These are phyloP conservation scores for Choloepus hoffmanni DNA, from an alignment of 2,113 vertebrate genomes.

Conservation along the genomic window DNA sequence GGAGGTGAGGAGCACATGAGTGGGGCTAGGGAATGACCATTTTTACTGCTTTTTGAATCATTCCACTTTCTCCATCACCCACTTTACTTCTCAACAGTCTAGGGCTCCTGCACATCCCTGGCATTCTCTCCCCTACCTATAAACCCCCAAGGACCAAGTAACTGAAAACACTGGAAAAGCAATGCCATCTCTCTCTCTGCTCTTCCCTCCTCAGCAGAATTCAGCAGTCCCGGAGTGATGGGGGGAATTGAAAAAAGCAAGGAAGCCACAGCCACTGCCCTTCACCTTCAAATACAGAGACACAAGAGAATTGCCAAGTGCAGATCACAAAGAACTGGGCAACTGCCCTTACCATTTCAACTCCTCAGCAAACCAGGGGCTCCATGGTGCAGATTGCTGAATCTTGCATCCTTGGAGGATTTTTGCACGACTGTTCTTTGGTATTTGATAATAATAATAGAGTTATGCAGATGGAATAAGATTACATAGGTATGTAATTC, in stretches of 20 bases:
- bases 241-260: conserved; percentile 40
- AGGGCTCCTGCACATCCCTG: not conserved
- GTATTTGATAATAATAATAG: not conserved
- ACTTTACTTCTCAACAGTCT: not conserved
- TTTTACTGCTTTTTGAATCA: not conserved
- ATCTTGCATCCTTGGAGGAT: not conserved
- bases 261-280: not conserved
- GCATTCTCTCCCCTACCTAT: not conserved
- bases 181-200: conserved; percentile 27
- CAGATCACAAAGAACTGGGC: not conserved
- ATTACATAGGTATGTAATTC: not conserved
- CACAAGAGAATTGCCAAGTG: not conserved
- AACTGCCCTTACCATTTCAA: too few relatives aligned
- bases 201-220: conserved; percentile 20
- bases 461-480: not conserved
- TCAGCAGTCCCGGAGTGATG: not conserved
- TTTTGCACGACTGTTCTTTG: not conserved
- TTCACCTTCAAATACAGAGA: conserved; percentile 9
- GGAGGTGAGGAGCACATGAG: not conserved
- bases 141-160: conserved; percentile 40
- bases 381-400: not conserved
- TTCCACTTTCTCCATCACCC: not conserved
- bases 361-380: not conserved
- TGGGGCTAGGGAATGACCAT: not conserved
- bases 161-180: conserved; percentile 57